phyloP scores from a whole-genome alignment of 2,888 invertebrate species.

The Nomada lathburiana region DNA sequence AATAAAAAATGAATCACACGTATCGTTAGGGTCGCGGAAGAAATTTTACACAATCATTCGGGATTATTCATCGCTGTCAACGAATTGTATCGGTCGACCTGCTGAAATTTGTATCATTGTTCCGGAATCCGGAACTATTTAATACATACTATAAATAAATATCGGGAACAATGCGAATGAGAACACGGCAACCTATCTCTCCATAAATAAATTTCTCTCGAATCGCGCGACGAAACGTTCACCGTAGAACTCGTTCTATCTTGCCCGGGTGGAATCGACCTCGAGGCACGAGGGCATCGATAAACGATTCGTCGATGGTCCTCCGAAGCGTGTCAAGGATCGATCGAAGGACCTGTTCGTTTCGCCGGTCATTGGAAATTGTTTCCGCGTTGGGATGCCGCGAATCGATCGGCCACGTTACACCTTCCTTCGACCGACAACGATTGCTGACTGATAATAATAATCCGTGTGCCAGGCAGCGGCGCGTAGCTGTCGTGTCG shows the following conservation, averaged over 20 bases:
- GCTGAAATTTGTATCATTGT: too few species aligned
- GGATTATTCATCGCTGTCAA: too few species aligned
- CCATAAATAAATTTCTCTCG: not conserved
- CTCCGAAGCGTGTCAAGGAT: conserved; percentile 31
- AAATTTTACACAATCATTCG: too few species aligned
- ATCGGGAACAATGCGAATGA: too few species aligned
- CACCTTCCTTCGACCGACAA: conserved; percentile 9
- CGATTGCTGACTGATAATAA: conserved; percentile 31
- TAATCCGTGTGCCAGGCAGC: not conserved
- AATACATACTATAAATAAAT: too few species aligned
- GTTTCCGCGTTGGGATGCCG: conserved; percentile 32
- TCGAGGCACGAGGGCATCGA: conserved; percentile 1
- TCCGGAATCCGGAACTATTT: too few species aligned
- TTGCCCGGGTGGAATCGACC: not conserved
- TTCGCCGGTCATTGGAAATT: conserved; percentile 28
- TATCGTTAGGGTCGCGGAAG: too few species aligned
- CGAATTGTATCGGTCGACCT: too few species aligned
- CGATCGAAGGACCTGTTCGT: not conserved
- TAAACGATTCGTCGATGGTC: conserved; percentile 7
- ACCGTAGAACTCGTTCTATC: too few species aligned
- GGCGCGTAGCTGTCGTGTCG: conserved; percentile 16
- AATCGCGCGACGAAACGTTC: not conserved
- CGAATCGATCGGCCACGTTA: conserved; percentile 26
- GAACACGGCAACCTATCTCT: not conserved
- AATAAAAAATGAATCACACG: too few species aligned